Conservation (phyloP, 1,140 invertebrate species). For the Camponotus floridanus region DNA sequence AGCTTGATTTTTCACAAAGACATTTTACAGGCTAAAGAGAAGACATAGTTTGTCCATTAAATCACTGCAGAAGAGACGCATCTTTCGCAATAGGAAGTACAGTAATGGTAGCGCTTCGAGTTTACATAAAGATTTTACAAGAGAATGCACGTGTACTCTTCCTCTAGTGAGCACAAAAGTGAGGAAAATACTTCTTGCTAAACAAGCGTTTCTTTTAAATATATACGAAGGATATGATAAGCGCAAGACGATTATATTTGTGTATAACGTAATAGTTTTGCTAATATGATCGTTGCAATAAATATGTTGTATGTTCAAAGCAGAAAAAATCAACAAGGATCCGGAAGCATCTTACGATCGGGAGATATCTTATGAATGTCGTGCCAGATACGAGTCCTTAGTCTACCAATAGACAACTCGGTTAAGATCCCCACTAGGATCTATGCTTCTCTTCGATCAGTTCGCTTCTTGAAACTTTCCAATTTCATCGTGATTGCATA, state of each 20-base stretch:
- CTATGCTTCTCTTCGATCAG: conserved; percentile 9
- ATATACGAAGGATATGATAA: conserved; percentile 27
- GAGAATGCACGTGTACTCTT: not conserved
- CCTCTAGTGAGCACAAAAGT: not conserved
- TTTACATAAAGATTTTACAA: conserved; percentile 32
- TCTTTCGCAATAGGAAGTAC: not conserved
- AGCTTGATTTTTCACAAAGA: not conserved
- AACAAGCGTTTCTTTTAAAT: conserved; percentile 58
- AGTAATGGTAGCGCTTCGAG: not conserved
- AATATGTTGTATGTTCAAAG: not conserved
- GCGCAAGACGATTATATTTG: conserved; percentile 5
- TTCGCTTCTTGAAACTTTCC: conserved; percentile 41
- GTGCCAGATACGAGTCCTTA: not conserved
- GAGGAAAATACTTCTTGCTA: not conserved
- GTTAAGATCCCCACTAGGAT: conserved; percentile 58
- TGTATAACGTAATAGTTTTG: too few relatives aligned
- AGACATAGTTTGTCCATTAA: not conserved
- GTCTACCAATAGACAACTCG: conserved; percentile 46
- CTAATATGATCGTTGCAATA: conserved; percentile 40
- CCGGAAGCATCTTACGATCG: not conserved
- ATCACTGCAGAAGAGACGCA: not conserved
- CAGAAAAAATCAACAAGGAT: conserved; percentile 14
- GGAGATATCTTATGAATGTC: conserved; percentile 34
- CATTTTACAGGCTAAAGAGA: not conserved
- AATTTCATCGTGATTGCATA: conserved; percentile 65